These are phyloP conservation scores for Hedya salicella DNA, from an alignment of 2,888 invertebrate species.

Conservation along the genomic window DNA sequence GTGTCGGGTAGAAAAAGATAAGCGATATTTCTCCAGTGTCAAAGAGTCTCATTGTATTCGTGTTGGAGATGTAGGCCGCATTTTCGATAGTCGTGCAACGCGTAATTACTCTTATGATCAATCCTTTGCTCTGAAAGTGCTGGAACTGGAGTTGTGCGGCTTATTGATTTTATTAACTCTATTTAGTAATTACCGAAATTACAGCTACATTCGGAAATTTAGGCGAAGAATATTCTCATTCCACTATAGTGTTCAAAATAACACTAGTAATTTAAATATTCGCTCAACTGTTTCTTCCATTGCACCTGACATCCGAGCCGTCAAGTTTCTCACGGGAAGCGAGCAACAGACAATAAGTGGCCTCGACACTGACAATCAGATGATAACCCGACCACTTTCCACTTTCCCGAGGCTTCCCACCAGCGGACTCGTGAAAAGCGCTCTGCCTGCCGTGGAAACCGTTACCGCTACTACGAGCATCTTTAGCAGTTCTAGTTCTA, in stretches of 20 bases:
- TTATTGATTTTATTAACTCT: too few relatives aligned
- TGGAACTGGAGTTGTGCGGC: too few relatives aligned
- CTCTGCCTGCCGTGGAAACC: constrained; percentile 38
- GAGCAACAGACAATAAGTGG: constrained; percentile 65
- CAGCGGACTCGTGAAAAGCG: constrained; percentile 61
- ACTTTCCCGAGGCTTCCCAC: constrained; percentile 79
- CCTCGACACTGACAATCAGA: constrained; percentile 78
- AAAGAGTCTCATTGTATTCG: too few relatives aligned
- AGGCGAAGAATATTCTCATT: too few relatives aligned
- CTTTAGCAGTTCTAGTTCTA: background rate
- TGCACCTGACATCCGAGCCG: constrained; percentile 43
- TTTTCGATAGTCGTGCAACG: too few relatives aligned
- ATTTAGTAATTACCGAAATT: too few relatives aligned
- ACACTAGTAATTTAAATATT: background rate
- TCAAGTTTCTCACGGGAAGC: constrained; percentile 71
- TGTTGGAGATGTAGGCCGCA: too few relatives aligned
- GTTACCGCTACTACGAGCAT: constrained; percentile 23
- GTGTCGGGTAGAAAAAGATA: too few relatives aligned
- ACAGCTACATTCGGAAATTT: too few relatives aligned
- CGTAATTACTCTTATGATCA: too few relatives aligned
- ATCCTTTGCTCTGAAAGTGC: too few relatives aligned
- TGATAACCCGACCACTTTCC: constrained; percentile 72
- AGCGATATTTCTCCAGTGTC: too few relatives aligned
- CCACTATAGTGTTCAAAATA: background rate
- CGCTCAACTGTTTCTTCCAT: constrained; percentile 41